Evolutionary conservation across 92 coral and sea anemone species (phyloP), one percentile per base, ranked within the genome.

Genomic region (Porites cylindrica): DNA sequence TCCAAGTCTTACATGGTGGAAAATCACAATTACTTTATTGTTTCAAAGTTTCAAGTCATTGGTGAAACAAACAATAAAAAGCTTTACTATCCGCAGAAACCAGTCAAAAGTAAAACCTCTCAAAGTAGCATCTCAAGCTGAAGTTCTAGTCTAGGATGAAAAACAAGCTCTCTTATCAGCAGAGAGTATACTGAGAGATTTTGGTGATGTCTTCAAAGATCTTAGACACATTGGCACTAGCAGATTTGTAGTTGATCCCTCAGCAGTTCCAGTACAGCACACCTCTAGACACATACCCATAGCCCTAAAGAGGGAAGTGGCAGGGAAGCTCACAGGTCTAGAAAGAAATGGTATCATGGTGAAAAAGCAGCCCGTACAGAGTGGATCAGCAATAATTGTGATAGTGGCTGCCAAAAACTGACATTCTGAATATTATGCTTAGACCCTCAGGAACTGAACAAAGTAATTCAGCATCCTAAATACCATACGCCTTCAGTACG

Each of bases 51-150:
- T 47, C 90, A 88, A 80, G 83, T 91, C 19, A 83, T 88, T 32
- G 71, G 84, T 54, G 82, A 59, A 19, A 52, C 69, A 0, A 91
- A 78, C 84, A 88, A 84, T 29, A 29, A 29, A 29, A 29, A 17
- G 92, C 90, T 7, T 71, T 91, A 16, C 72, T 91, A 82, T 88
- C 89, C 53, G 84, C 89, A 11, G 92, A 83, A 72, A 88, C 89
- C 21, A 84, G 86, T 43, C 79, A 85, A 74, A 62, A 68, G 77
- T 91, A 58, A 90, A 78, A 72, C 77, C 80, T 38, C 79, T 88
- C 53, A 62, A 60, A 54, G 60, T 91, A 24, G 90, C 74, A 79
- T 77, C 86, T 8, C 86, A 76, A 43, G 63, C 76, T 64, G 79
- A 29, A 51, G 78, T 59, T 16, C 8, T 76, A 32, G 19, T 53